Evolutionary conservation across 2,888 invertebrate species (phyloP).

Genomic region (Ophraella communa): DNA sequence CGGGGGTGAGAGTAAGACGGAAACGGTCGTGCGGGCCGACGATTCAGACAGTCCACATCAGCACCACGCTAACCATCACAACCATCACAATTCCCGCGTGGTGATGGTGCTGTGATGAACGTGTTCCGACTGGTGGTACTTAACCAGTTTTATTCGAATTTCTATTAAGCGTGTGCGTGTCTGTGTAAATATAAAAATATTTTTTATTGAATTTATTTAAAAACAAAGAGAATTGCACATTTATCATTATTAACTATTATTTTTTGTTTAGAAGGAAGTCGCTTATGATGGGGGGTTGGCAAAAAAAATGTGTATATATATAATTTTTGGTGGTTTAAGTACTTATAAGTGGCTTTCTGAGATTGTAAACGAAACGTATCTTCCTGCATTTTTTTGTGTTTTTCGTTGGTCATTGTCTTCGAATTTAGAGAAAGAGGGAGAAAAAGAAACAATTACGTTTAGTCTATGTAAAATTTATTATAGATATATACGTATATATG

Average conservation of each 20-base stretch:
- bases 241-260: too few species aligned
- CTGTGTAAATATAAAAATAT: too few species aligned
- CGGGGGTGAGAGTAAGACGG: conserved; percentile 49
- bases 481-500: conserved; percentile 25
- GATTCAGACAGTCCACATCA: conserved; percentile 57
- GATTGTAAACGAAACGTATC: conserved; percentile 51
- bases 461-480: conserved; percentile 37
- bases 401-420: conserved; percentile 57
- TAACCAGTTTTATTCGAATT: too few species aligned
- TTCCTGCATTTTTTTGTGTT: conserved; percentile 53
- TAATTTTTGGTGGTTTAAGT: too few species aligned
- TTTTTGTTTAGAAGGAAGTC: not conserved
- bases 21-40: conserved; percentile 49
- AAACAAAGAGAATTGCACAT: too few species aligned
- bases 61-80: conserved; percentile 54
- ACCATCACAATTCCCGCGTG: conserved; percentile 59
- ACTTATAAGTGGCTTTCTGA: conserved; percentile 25
- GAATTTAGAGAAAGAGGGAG: too few species aligned
- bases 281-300: too few species aligned
- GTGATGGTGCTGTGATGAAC: conserved; percentile 62
- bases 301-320: not conserved
- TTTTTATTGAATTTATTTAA: too few species aligned
- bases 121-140: too few species aligned
- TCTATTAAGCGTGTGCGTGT: too few species aligned
- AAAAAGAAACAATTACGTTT: conserved; percentile 36